Base-by-base conservation (phyloP, 2,113 vertebrate species). In the Tupaia chinensis region DNA sequence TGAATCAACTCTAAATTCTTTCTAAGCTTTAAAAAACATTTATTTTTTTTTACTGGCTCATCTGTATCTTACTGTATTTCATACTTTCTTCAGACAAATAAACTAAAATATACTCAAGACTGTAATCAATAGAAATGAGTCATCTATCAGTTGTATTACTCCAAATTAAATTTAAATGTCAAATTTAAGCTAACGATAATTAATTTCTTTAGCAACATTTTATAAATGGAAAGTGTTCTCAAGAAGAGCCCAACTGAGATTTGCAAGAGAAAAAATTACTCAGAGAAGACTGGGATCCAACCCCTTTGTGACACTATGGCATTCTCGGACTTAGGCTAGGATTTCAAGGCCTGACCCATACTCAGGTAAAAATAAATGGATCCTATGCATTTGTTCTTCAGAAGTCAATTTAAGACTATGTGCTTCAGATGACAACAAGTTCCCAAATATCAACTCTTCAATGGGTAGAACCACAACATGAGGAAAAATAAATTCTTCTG, bases 161-260 rank as follows among this genome's bases (percentile, higher is more conserved):
- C 34, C 23, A 82, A 87, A 84, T 91, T 93, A 91, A 95, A 90
- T 44, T 88, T 81, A 96, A 91, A 89, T 81, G 74, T 87, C 83
- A 94, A 29, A 87, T 95, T 93, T 70, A 78, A 93, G 73, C 86
- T 73, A 96, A 84, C 74, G 65, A 34, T 65, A 89, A 80, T 95
- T 89, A 83, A 91, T 63, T 89, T 87, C 58, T 91, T 89, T 77
- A 84, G 83, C 10, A 76, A 78, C 87, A 89, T 32, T 76, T 87
- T 84, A 25, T 77, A 93, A 94, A 94, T 80, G 66, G 68, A 76
- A 94, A 95, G 68, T 53, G 22, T 53, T 80, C 32, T 93, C 60
- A 34, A 70, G 61, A 77, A 95, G 61, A 82, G 73, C 56, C 56
- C 83, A 58, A 79, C 16, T 27, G 69, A 91, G 20, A 22, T 87